Conservation (phyloP, 2,888 invertebrate species). For the Hofmannophila pseudospretella region DNA sequence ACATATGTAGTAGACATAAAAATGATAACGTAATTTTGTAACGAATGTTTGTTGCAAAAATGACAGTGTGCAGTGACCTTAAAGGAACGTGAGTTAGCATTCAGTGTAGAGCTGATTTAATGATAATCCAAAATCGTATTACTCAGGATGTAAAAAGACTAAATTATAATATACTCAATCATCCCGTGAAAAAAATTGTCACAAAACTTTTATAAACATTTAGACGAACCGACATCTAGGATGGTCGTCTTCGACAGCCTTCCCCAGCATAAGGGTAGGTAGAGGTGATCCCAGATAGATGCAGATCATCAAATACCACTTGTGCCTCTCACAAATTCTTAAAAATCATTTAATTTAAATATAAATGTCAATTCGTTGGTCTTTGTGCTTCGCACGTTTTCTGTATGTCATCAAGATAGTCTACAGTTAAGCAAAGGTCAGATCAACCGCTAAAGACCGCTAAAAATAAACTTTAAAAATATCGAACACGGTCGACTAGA, state of each 20-base stretch:
- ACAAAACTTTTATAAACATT: too few species aligned
- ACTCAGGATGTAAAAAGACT: too few species aligned
- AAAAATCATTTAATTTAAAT: too few species aligned
- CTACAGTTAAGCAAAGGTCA: background rate
- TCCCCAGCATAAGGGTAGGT: too few species aligned
- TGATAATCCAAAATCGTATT: background rate
- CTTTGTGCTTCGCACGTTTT: background rate
- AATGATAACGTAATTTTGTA: background rate
- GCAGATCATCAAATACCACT: too few species aligned
- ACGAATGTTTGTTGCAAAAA: too few species aligned
- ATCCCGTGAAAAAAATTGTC: too few species aligned
- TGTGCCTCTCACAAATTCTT: too few species aligned
- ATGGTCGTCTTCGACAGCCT: too few species aligned
- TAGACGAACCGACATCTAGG: too few species aligned
- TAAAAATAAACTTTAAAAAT: background rate
- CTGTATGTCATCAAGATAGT: background rate
- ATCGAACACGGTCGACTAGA: background rate
- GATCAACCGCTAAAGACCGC: background rate
- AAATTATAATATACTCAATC: too few species aligned
- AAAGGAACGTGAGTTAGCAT: background rate
- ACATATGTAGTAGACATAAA: constrained; percentile 41
- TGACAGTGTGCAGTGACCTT: background rate
- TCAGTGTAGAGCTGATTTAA: background rate
- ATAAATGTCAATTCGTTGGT: background rate
- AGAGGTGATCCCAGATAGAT: too few species aligned